Conservation (phyloP, 2,797 vertebrate genomes). For the Channallabes apus region DNA sequence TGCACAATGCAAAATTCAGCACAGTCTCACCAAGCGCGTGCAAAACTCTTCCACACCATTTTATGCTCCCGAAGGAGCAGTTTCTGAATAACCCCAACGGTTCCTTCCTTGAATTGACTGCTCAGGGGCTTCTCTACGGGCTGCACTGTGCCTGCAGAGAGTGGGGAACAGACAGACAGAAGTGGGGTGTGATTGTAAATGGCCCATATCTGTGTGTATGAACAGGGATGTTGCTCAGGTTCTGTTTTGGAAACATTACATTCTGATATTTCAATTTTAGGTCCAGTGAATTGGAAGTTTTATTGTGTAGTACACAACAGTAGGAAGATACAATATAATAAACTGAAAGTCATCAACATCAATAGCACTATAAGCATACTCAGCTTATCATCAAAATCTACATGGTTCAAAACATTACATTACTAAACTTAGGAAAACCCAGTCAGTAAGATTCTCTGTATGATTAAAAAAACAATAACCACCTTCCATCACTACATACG, state of each 20-base stretch:
- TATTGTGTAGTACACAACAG: background rate
- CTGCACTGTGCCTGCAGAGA: constrained; percentile 75
- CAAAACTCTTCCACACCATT: constrained; percentile 82
- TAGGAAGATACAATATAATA: background rate
- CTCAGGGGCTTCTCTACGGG: constrained; percentile 72
- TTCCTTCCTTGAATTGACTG: constrained; percentile 80
- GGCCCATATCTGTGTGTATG: background rate
- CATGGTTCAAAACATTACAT: background rate
- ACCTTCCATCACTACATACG: constrained; percentile 86
- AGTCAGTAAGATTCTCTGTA: background rate
- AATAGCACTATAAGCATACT: background rate
- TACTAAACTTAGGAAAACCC: background rate
- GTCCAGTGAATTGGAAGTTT: background rate
- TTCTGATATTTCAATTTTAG: background rate
- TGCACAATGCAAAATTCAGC: background rate
- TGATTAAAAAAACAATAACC: constrained; percentile 50
- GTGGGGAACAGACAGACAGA: background rate
- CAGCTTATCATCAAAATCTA: background rate
- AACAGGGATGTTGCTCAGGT: background rate
- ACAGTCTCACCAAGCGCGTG: constrained; percentile 77
- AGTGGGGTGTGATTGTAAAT: background rate
- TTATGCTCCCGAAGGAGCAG: constrained; percentile 81
- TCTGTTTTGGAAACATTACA: background rate
- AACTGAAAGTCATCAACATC: background rate
- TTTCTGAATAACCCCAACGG: constrained; percentile 81